Evolutionary conservation across 2,888 invertebrate genomes (phyloP), one percentile per base, ranked within the genome.

Genomic region (Meganola albula): DNA sequence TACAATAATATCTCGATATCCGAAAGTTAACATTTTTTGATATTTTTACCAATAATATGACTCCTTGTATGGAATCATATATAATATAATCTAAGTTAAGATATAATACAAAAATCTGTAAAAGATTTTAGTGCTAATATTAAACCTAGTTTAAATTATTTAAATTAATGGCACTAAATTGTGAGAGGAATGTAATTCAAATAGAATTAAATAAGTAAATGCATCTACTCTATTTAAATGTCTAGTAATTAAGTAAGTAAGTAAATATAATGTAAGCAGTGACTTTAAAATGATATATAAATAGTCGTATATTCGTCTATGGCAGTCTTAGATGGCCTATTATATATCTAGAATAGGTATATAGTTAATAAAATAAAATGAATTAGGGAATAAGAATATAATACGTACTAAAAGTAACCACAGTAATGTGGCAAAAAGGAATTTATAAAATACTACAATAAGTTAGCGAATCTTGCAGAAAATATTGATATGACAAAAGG

Each of bases 351-450:
- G n/a, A n/a, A n/a, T n/a, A n/a, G n/a, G n/a, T n/a, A n/a, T n/a
- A n/a, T n/a, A n/a, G n/a, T n/a, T n/a, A n/a, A n/a, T n/a, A n/a
- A n/a, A n/a, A n/a, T n/a, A n/a, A n/a, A n/a, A n/a, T n/a, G n/a
- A n/a, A n/a, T n/a, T n/a, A n/a, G n/a, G n/a, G n/a, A n/a, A n/a
- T n/a, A n/a, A n/a, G n/a, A n/a, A n/a, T n/a, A n/a, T n/a, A n/a
- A n/a, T n/a, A n/a, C n/a, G n/a, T n/a, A n/a, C n/a, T n/a, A n/a
- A n/a, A n/a, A n/a, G n/a, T n/a, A n/a, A 44, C 60, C 44, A 65
- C 55, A 66, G 66, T n/a, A 68, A 67, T 42, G 59, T 57, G 65
- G 64, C 64, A 75, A 60, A 63, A 70, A 61, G 66, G 73, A 73
- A 74, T 75, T 74, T 74, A 68, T 63, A 50, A 61, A 40, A 44